Base-by-base conservation (phyloP, 2,797 vertebrate genomes). In the Lerista edwardsae region DNA sequence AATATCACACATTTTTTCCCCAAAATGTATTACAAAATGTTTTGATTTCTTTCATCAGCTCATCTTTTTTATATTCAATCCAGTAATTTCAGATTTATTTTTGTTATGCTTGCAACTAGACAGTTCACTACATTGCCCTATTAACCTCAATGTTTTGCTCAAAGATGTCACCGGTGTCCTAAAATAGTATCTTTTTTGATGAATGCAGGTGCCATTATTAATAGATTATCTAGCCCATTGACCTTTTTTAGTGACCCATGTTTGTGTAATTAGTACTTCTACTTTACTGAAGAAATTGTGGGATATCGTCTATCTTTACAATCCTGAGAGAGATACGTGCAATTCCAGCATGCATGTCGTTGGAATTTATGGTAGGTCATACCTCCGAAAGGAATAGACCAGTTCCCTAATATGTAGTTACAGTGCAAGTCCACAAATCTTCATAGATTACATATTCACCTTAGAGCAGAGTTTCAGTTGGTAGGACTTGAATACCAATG, bases 151-250 rank as follows among this genome's bases (percentile, higher is more conserved):
- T 74, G 29, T 74, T 11, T 84, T n/a, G 75, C 55, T 80, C 72
- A 69, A 75, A 80, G 55, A 61, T 85, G 72, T 85, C 51, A 85
- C 25, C 10, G 59, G 51, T 64, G 34, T 80, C 78, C 65, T 34
- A 80, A 85, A 85, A 85, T 85, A 85, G 72, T 79, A 69, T 80
- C 47, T 61, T 80, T 44, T 75, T 80, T 80, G 84, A 85, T 85
- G 79, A 85, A 80, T 68, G 64, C 84, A 85, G 78, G 78, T 85
- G 84, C 59, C 72, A 80, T 85, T 80, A 80, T 80, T 85, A 85
- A 85, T 85, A 85, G 27, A 85, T 75, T 85, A 75, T 25, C 25
- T 27, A 80, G 39, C 36, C 51, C 64, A n/a, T 69, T 80, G 84
- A 68, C 72, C 71, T 59, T 68, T 84, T 85, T 75, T n/a, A 75